Base-by-base conservation (phyloP, 35 echinoderm and acorn worm species). In the Hemicentrotus pulcherrimus region DNA sequence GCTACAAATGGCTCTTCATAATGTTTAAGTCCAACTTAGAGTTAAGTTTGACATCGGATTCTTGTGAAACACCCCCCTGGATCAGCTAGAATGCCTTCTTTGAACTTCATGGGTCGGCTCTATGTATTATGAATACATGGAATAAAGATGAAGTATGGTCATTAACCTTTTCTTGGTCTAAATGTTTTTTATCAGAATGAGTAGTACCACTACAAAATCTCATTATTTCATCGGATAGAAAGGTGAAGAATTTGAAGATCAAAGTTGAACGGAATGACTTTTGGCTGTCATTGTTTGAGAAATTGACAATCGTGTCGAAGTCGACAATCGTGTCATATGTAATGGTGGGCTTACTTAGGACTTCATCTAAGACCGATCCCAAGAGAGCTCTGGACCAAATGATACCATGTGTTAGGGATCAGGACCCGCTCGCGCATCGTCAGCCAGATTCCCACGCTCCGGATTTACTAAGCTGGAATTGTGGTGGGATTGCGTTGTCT, bases 401-500 rank as follows among this genome's bases (percentile, higher is more conserved):
- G 18, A 6, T 78, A 78, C 65, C 65, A 78, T 78, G 65, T 78
- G 65, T 78, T 78, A 6, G 65, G 65, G 65, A 78, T 78, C 65
- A 78, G 28, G 65, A 78, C 65, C 65, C 28, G 65, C 65, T 78
- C 65, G 65, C 65, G 65, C 65, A 78, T 78, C 65, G 19, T 78
- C 65, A n/a, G 65, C 24, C 65, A 78, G 65, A 78, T 78, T 78
- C 65, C 65, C 65, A 78, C 65, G 65, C 65, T 78, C 65, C 65
- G 65, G 65, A 78, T 78, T 78, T 78, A 78, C 19, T 78, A 78
- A 78, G 65, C 65, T 78, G 22, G 65, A 78, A 78, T 78, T 78
- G 65, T 78, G 65, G 65, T 78, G 65, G 65, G 65, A 78, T 78
- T 78, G 65, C 65, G 65, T 78, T 78, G 65, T 78, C 65, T 78